Conservation (phyloP, 2,888 invertebrate species). For the Periphyllus acericola region DNA sequence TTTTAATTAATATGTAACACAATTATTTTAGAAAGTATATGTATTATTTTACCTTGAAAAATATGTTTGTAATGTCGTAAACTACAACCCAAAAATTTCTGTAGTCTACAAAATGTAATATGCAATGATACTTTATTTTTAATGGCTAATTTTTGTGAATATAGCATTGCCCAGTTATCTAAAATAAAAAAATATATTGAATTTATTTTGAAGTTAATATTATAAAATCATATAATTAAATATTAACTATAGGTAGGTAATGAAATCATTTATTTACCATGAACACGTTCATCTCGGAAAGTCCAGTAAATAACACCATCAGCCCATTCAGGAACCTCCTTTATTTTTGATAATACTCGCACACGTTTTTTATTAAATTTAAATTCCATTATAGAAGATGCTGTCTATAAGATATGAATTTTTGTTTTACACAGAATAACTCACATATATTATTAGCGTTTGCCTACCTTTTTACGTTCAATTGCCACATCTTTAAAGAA, state of each 20-base stretch:
- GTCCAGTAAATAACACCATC: constrained; percentile 87
- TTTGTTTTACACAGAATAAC: not conserved
- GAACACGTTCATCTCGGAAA: constrained; percentile 87
- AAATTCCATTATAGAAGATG: constrained; percentile 73
- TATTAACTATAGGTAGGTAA: too few relatives aligned
- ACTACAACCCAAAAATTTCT: constrained; percentile 83
- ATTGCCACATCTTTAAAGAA: constrained; percentile 20
- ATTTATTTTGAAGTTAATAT: not conserved
- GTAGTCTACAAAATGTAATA: constrained; percentile 84
- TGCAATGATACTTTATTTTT: constrained; percentile 83
- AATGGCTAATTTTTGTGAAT: constrained; percentile 84
- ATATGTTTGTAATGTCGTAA: constrained; percentile 85
- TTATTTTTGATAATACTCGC: constrained; percentile 74
- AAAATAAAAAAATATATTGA: constrained; percentile 64
- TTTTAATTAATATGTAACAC: too few relatives aligned
- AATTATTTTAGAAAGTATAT: too few relatives aligned
- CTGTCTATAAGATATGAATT: constrained; percentile 68
- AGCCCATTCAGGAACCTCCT: constrained; percentile 73
- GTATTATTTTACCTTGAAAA: constrained; percentile 72
- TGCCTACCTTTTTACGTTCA: constrained; percentile 29
- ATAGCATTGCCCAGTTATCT: constrained; percentile 93
- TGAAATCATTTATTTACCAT: constrained; percentile 69
- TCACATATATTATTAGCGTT: not conserved
- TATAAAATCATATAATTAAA: not conserved
- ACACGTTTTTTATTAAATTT: constrained; percentile 84